These are phyloP conservation scores for Ochlodes sylvanus DNA, from an alignment of 2,888 invertebrate species.

Conservation along the genomic window DNA sequence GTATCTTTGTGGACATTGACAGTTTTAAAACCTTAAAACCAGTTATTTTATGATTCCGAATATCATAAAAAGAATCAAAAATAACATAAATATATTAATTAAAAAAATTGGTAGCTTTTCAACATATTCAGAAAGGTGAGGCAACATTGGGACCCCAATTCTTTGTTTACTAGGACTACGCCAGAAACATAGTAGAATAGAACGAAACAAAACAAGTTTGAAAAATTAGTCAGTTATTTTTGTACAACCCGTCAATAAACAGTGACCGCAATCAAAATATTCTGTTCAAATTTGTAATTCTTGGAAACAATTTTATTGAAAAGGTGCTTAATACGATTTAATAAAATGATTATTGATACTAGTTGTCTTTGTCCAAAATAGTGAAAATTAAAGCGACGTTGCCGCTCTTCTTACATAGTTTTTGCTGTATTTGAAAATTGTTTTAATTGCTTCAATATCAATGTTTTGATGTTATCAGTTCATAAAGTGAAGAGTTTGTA, in stretches of 20 bases:
- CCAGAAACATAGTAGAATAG: constrained; percentile 46
- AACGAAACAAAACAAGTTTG: constrained; percentile 63
- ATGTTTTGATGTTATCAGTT: constrained; percentile 12
- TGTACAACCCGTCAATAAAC: constrained; percentile 28
- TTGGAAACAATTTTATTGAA: constrained; percentile 19
- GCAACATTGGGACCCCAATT: constrained; percentile 53
- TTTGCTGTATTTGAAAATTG: constrained; percentile 3
- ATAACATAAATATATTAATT: no score
- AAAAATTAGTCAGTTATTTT: constrained; percentile 55
- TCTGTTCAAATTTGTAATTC: constrained; percentile 1
- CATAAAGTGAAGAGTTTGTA: constrained; percentile 40
- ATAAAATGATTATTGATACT: neutral
- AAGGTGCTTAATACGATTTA: constrained; percentile 17
- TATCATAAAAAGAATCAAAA: no score
- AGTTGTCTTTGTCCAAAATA: constrained; percentile 64
- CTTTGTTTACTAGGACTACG: constrained; percentile 63
- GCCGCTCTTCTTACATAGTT: constrained; percentile 61
- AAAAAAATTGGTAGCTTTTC: constrained; percentile 51
- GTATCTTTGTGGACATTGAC: no score
- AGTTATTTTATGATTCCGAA: no score
- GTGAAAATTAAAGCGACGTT: constrained; percentile 68
- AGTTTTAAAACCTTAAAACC: no score
- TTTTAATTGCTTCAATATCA: neutral
- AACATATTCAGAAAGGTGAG: constrained; percentile 39
- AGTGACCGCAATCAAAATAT: constrained; percentile 23